A percentile compares a stretch with the other conserved stretches of the same genome.
phyloP scores from a whole-genome alignment of 2,113 vertebrate species.

The Phainopepla nitens region DNA sequence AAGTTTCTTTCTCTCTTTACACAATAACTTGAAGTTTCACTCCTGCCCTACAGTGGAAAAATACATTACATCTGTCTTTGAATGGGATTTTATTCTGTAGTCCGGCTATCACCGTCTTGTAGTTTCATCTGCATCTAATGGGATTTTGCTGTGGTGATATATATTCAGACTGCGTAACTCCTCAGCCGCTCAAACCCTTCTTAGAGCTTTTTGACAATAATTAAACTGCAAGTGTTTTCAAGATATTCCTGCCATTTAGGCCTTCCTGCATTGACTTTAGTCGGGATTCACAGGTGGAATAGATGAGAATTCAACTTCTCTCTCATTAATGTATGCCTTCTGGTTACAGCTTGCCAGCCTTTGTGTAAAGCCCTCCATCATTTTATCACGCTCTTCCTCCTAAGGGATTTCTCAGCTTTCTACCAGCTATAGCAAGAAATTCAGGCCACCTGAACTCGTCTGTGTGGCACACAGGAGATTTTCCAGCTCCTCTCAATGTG shows the following conservation, averaged over 20 bases:
- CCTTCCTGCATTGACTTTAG: not conserved
- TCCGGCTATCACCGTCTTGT: not conserved
- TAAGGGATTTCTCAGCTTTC: conserved; percentile 3
- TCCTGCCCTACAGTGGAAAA: conserved; percentile 10
- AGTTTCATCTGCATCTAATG: not conserved
- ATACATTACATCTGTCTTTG: not conserved
- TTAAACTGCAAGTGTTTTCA: not conserved
- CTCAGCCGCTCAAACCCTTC: not conserved
- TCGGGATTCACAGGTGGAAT: not conserved
- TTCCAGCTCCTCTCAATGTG: not conserved
- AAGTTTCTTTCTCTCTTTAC: conserved; percentile 9
- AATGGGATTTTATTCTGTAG: not conserved
- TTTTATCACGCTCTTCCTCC: not conserved
- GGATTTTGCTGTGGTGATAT: not conserved
- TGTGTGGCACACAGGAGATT: not conserved
- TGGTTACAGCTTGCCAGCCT: conserved; percentile 6
- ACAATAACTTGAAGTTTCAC: not conserved
- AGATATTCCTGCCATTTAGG: not conserved
- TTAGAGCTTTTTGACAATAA: not conserved
- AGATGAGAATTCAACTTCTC: not conserved
- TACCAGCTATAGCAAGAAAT: not conserved
- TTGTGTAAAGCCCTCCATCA: not conserved
- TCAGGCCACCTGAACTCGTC: not conserved
- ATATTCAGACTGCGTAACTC: not conserved
- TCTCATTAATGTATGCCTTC: conserved; percentile 5